phyloP scores from a whole-genome alignment of 2,888 invertebrate species.

The Lepetodrilus schrolli region DNA sequence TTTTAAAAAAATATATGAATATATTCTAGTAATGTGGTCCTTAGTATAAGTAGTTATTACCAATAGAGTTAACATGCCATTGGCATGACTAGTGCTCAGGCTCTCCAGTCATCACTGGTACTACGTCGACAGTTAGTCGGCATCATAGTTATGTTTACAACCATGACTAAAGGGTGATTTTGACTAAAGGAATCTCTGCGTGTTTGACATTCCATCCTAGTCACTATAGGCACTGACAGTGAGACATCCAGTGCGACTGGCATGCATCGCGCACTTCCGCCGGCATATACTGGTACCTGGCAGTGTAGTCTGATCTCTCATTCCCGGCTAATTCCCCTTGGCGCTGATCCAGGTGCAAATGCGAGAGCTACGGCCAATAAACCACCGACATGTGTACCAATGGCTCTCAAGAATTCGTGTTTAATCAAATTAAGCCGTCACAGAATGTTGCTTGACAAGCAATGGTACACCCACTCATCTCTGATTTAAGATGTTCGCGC shows the following conservation, averaged over 20 bases:
- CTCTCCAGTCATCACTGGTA: too few species aligned
- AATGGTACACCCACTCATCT: background rate
- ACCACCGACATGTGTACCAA: conserved; percentile 13
- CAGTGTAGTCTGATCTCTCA: background rate
- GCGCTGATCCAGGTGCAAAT: conserved; percentile 2
- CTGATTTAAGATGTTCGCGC: background rate
- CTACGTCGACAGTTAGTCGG: too few species aligned
- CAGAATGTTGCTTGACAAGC: conserved; percentile 8
- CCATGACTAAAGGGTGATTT: too few species aligned
- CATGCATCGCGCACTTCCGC: conserved; percentile 3
- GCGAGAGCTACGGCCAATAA: conserved; percentile 17
- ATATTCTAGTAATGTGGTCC: too few species aligned
- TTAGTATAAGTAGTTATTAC: too few species aligned
- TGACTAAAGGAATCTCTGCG: too few species aligned
- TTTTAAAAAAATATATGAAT: too few species aligned
- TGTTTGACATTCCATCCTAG: too few species aligned
- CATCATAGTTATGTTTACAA: too few species aligned
- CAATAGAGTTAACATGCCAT: too few species aligned
- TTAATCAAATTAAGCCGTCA: conserved; percentile 24
- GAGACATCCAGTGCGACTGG: background rate
- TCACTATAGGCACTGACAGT: too few species aligned
- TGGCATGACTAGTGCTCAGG: too few species aligned
- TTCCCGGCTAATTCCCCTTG: background rate
- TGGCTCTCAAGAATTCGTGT: conserved; percentile 20
- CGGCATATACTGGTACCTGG: background rate